Evolutionary conservation across 2,888 invertebrate genomes (phyloP).

Genomic region (Digitonthophagus gazella): DNA sequence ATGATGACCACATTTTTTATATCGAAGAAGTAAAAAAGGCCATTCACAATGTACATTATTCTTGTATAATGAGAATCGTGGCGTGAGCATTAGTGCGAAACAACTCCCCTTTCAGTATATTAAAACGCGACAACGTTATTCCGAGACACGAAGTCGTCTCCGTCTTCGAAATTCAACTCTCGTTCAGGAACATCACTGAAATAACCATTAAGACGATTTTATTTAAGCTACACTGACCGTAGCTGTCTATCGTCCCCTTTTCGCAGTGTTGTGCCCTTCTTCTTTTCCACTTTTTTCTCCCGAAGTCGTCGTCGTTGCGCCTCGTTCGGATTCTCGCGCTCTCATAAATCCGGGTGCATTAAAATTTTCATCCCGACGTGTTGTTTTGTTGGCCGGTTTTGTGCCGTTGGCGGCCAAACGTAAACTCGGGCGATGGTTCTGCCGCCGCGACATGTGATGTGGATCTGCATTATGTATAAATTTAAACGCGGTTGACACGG

Average conservation of each 20-base stretch:
- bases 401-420: conserved; percentile 12
- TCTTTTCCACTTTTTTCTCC: neutral
- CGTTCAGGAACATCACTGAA: neutral
- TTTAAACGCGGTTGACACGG: conserved; percentile 31
- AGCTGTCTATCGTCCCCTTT: neutral
- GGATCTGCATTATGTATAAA: conserved; percentile 23
- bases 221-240: neutral
- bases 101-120: conserved; percentile 12
- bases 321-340: neutral
- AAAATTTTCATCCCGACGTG: neutral
- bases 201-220: neutral
- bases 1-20: neutral
- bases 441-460: conserved; percentile 10
- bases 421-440: conserved; percentile 4
- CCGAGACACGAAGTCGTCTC: neutral
- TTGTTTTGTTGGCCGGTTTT: conserved; percentile 9
- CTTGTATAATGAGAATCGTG: conserved; percentile 7
- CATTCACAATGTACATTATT: conserved; percentile 13
- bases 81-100: conserved; percentile 14
- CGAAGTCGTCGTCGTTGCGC: neutral
- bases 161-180: neutral
- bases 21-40: neutral
- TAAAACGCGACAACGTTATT: conserved; percentile 10
- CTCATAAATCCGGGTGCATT: neutral
- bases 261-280: neutral